These are phyloP conservation scores for Asobara japonica DNA, from an alignment of 1,140 invertebrate genomes.

Conservation along the genomic window DNA sequence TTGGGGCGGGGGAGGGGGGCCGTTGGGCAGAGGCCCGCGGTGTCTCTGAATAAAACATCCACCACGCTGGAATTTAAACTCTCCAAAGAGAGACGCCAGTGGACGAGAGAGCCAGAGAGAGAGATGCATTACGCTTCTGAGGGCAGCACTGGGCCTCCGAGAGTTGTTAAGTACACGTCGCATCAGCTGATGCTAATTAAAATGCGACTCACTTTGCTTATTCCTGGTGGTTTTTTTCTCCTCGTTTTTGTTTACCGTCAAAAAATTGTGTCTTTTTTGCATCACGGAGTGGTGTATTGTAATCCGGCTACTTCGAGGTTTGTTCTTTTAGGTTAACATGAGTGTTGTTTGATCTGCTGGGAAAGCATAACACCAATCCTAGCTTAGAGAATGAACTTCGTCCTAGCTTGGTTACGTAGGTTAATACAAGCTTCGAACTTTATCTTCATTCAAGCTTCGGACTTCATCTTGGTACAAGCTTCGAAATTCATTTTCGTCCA, in stretches of 20 bases:
- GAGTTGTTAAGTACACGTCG: conserved; percentile 65
- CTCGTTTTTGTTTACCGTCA: conserved; percentile 9
- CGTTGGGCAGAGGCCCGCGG: conserved; percentile 53
- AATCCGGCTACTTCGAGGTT: no score
- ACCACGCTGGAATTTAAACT: conserved; percentile 56
- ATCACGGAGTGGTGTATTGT: no score
- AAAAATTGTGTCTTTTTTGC: no score
- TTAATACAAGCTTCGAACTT: no score
- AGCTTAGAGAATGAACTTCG: no score
- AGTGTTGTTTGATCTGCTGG: no score
- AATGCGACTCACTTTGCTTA: conserved; percentile 52
- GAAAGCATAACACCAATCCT: no score
- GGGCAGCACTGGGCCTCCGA: conserved; percentile 37
- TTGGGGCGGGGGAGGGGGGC: neutral
- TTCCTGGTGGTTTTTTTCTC: neutral
- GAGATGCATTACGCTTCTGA: conserved; percentile 3
- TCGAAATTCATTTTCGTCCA: no score
- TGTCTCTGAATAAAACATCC: conserved; percentile 66
- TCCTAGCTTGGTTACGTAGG: no score
- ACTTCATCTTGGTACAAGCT: no score
- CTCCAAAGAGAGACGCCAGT: conserved; percentile 44
- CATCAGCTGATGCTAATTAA: conserved; percentile 66
- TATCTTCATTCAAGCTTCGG: no score
- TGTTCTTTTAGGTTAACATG: no score
- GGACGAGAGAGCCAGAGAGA: conserved; percentile 12